A percentile compares a stretch with the other conserved stretches of the same genome.
phyloP scores from a whole-genome alignment of 2,113 vertebrate species.

The Antechinus stuartii region DNA sequence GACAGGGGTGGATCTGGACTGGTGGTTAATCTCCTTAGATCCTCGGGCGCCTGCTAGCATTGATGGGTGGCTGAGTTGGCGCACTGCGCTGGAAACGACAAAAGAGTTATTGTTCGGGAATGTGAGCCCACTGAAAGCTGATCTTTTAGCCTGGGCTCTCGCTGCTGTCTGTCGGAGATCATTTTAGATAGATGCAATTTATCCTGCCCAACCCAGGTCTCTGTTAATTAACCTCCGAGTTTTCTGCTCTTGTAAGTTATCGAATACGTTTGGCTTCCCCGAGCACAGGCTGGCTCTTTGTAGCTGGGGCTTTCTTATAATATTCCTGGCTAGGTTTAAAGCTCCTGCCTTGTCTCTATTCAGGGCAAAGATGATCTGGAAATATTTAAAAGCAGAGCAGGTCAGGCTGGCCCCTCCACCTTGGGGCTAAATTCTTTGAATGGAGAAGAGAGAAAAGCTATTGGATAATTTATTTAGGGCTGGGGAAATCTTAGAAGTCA shows the following conservation, averaged over 20 bases:
- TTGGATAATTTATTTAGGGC: not conserved
- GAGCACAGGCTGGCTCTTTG: not conserved
- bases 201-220: not conserved
- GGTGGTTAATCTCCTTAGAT: not conserved
- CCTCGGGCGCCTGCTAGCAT: not conserved
- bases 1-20: not conserved
- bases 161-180: not conserved
- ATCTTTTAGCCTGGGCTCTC: not conserved
- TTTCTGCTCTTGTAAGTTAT: not conserved
- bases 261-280: not conserved
- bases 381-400: not conserved
- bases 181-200: constrained; percentile 6
- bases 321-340: not conserved
- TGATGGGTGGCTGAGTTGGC: not conserved
- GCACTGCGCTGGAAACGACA: not conserved
- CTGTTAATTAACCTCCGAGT: constrained; percentile 45
- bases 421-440: not conserved
- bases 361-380: not conserved
- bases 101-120: not conserved
- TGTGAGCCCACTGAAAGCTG: not conserved
- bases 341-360: not conserved
- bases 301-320: not conserved
- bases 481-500: not conserved
- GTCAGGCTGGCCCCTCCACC: not conserved
- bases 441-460: not conserved